Percentiles rank a stretch among this genome's conserved stretches.
Evolutionary conservation across 2,113 vertebrate genomes (phyloP).

Genomic region (Dendropsophus ebraccatus): DNA sequence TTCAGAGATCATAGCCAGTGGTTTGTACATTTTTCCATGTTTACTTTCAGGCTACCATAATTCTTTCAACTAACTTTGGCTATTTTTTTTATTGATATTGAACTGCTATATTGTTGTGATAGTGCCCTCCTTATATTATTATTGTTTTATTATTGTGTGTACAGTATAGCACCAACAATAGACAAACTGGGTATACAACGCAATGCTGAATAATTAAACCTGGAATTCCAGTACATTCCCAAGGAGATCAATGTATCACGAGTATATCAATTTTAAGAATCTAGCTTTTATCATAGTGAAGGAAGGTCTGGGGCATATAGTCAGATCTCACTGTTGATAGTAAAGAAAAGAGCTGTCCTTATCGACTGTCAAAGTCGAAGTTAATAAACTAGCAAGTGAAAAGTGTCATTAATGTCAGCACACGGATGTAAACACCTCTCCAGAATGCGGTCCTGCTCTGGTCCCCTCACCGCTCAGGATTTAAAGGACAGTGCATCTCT

Average conservation of each 20-base stretch:
- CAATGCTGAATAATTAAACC: background rate
- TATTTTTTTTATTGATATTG: too few species aligned
- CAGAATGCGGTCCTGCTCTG: background rate
- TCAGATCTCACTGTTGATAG: background rate
- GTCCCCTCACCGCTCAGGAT: too few species aligned
- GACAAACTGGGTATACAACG: too few species aligned
- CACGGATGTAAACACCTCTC: background rate
- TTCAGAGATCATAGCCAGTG: too few species aligned
- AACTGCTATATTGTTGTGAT: too few species aligned
- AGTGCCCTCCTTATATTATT: too few species aligned
- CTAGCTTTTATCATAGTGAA: background rate
- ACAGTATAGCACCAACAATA: too few species aligned
- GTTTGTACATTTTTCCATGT: too few species aligned
- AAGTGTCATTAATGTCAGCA: background rate
- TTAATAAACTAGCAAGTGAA: slow-evolving; percentile 12
- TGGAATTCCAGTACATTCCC: background rate
- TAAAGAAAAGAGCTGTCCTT: background rate
- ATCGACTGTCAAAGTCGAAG: slow-evolving; percentile 20
- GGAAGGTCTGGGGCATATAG: background rate
- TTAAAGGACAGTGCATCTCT: too few species aligned
- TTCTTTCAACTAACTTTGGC: too few species aligned
- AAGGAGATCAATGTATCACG: slow-evolving; percentile 7
- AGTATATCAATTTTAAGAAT: background rate
- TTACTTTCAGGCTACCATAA: too few species aligned
- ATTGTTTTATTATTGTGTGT: too few species aligned